phyloP scores from a whole-genome alignment of 2,113 vertebrate species.

The Athene cunicularia region DNA sequence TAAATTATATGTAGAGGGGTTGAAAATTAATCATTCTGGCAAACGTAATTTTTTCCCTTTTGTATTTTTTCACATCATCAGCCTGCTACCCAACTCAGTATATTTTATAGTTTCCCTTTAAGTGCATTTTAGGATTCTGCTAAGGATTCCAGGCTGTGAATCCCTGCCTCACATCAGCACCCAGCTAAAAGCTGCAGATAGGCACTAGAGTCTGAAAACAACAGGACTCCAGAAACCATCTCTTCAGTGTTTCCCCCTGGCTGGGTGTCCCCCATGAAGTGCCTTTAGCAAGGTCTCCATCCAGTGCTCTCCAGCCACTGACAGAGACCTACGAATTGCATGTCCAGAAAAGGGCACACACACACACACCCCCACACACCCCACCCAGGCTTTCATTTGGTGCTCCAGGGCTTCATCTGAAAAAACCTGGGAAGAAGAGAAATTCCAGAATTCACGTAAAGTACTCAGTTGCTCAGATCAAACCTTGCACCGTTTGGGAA shows the following conservation, averaged over 20 bases:
- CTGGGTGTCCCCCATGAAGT: background rate
- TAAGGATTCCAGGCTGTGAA: background rate
- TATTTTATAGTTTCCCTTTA: background rate
- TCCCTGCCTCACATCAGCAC: no score
- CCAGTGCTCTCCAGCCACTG: background rate
- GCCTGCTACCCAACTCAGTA: background rate
- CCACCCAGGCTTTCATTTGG: background rate
- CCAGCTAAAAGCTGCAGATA: background rate
- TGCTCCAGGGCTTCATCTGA: background rate
- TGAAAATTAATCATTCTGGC: background rate
- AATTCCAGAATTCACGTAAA: background rate
- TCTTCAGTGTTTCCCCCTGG: background rate
- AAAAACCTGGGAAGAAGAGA: rapidly evolving
- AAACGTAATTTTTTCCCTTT: background rate
- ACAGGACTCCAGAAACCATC: background rate
- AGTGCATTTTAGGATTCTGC: background rate
- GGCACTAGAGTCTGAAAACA: background rate
- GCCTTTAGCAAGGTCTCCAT: background rate
- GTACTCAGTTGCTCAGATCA: background rate
- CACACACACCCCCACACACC: rapidly evolving
- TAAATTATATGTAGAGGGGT: background rate
- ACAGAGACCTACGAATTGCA: no score
- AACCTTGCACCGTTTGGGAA: background rate
- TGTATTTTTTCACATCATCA: background rate
- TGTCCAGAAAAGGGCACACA: background rate